Evolutionary conservation across 2,113 vertebrate genomes (phyloP).

Genomic region (Morone chrysops): DNA sequence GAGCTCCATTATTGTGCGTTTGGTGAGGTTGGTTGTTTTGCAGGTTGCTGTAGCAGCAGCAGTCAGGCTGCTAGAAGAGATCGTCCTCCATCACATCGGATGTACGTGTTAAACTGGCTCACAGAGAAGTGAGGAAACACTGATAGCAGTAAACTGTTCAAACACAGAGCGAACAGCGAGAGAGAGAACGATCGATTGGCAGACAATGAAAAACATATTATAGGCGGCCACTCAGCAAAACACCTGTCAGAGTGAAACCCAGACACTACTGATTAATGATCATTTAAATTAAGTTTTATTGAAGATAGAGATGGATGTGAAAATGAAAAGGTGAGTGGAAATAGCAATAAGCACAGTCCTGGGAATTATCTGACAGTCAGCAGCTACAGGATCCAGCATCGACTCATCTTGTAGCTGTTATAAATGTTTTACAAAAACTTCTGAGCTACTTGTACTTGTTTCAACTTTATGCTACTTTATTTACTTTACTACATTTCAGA

Average conservation of each 20-base stretch:
- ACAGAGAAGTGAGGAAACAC: neutral
- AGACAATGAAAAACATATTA: conserved; percentile 56
- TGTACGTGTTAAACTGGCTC: neutral
- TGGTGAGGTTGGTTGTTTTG: too few species aligned
- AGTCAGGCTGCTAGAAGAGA: too few species aligned
- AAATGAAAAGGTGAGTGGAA: conserved; percentile 25
- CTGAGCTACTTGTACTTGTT: too few species aligned
- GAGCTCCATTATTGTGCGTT: too few species aligned
- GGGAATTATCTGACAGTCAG: neutral
- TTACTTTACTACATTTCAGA: too few species aligned
- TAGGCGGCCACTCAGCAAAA: conserved; percentile 14
- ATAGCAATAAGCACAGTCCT: neutral
- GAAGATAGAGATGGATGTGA: conserved; percentile 26
- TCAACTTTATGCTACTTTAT: too few species aligned
- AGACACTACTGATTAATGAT: conserved; percentile 32
- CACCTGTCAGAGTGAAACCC: conserved; percentile 22
- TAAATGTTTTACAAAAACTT: too few species aligned
- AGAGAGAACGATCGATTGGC: conserved; percentile 25
- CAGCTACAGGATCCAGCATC: neutral
- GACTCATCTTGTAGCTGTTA: too few species aligned
- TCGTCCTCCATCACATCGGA: neutral
- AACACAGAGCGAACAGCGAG: neutral
- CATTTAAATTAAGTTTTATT: conserved; percentile 1
- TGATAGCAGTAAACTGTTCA: neutral
- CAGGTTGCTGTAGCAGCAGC: too few species aligned